Percentiles rank a stretch among this genome's conserved stretches.
phyloP scores from a whole-genome alignment of 2,797 vertebrate species.

The Spheniscus humboldti region DNA sequence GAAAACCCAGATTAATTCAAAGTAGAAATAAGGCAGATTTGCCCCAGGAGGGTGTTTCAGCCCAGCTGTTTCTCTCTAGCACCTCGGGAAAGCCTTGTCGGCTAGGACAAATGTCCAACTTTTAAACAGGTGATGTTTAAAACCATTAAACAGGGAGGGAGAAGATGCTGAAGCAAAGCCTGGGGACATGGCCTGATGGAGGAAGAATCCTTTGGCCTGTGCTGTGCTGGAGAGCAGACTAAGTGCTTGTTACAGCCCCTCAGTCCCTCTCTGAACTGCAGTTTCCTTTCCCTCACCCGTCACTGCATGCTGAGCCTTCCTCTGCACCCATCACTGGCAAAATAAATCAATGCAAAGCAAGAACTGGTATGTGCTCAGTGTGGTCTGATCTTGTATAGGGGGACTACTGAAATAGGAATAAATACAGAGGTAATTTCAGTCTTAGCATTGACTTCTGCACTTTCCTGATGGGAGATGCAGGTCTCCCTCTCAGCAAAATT shows the following conservation, averaged over 20 bases:
- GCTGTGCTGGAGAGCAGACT: not conserved
- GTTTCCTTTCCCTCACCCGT: not conserved
- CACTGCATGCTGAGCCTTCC: not conserved
- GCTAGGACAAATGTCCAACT: not conserved
- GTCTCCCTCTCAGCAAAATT: not conserved
- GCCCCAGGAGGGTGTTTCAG: not conserved
- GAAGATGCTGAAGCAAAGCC: not conserved
- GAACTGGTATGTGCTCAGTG: not conserved
- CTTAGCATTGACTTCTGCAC: not conserved
- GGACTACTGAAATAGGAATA: not conserved
- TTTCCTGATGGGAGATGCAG: not conserved
- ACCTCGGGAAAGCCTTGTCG: accelerated
- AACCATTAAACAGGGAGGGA: not conserved
- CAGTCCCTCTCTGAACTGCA: not conserved
- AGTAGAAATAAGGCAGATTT: not conserved
- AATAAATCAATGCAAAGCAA: not conserved
- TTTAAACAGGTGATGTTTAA: not conserved
- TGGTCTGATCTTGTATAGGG: not conserved
- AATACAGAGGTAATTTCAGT: not conserved
- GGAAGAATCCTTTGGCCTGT: not conserved
- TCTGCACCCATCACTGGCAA: not conserved
- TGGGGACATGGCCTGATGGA: not conserved
- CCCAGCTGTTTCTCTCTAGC: not conserved
- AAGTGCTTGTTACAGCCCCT: not conserved
- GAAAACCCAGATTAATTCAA: not conserved